Conservation (phyloP, 1,140 invertebrate genomes). For the Sycobia sp. region DNA sequence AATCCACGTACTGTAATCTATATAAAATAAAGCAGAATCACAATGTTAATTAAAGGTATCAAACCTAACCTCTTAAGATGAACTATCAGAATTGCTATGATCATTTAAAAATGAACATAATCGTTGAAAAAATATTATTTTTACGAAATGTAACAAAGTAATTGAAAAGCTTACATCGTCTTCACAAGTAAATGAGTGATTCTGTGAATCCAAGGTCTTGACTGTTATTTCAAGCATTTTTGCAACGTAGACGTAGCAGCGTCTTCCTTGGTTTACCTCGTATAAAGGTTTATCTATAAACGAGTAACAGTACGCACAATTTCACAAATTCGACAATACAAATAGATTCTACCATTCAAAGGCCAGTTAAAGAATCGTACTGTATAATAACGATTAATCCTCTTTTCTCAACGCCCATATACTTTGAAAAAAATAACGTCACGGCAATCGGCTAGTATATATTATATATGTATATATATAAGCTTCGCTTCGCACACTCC, state of each 20-base stretch:
- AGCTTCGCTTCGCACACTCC: no score
- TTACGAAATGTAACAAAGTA: not conserved
- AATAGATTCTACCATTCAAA: not conserved
- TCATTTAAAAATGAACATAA: no score
- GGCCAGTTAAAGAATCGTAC: not conserved
- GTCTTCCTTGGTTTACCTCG: not conserved
- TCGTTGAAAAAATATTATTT: no score
- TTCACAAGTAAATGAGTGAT: conserved; percentile 82
- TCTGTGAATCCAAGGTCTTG: conserved; percentile 91
- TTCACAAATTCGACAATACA: not conserved
- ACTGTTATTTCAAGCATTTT: conserved; percentile 85
- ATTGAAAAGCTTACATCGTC: conserved; percentile 76
- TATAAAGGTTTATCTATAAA: conserved; percentile 16
- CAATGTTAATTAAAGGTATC: no score
- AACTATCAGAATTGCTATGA: no score
- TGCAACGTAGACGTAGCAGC: conserved; percentile 23
- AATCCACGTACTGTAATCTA: conserved; percentile 86
- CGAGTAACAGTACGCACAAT: conserved; percentile 3
- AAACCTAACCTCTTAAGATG: no score
- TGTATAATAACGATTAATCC: not conserved
- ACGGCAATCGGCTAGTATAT: conserved; percentile 7
- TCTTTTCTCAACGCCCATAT: conserved; percentile 8
- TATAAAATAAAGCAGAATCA: conserved; percentile 28
- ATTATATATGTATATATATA: no score
- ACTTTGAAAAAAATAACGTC: conserved; percentile 13